These are phyloP conservation scores for Anthopleura sola DNA, from an alignment of 64 coral and sea anemone species.

Conservation along the genomic window DNA sequence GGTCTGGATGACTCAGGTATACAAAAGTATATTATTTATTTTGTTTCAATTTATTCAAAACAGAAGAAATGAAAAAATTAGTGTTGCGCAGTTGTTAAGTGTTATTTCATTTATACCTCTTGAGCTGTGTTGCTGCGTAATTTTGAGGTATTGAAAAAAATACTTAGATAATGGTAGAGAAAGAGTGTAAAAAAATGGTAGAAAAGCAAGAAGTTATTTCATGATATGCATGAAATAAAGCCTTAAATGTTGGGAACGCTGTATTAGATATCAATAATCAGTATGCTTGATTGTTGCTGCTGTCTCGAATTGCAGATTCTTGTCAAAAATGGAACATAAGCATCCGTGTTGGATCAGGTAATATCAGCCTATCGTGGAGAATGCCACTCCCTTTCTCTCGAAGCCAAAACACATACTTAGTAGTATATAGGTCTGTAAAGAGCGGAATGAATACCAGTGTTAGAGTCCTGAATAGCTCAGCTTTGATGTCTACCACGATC, in stretches of 20 bases:
- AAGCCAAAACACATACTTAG: background rate
- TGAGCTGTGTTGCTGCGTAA: background rate
- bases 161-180: background rate
- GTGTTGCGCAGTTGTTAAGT: too few relatives aligned
- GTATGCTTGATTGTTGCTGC: background rate
- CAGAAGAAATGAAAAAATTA: too few relatives aligned
- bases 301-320: background rate
- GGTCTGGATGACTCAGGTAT: background rate
- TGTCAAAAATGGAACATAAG: background rate
- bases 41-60: too few relatives aligned
- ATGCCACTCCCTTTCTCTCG: background rate
- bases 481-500: background rate
- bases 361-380: background rate
- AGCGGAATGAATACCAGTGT: background rate
- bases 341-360: background rate
- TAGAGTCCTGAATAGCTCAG: background rate
- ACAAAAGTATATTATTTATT: too few relatives aligned
- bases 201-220: too few relatives aligned
- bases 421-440: background rate
- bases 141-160: background rate
- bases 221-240: too few relatives aligned
- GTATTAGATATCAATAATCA: background rate
- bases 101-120: background rate
- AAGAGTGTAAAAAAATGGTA: background rate
- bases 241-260: too few relatives aligned